Conservation (phyloP, 1,140 invertebrate genomes). For the Atta cephalotes region DNA sequence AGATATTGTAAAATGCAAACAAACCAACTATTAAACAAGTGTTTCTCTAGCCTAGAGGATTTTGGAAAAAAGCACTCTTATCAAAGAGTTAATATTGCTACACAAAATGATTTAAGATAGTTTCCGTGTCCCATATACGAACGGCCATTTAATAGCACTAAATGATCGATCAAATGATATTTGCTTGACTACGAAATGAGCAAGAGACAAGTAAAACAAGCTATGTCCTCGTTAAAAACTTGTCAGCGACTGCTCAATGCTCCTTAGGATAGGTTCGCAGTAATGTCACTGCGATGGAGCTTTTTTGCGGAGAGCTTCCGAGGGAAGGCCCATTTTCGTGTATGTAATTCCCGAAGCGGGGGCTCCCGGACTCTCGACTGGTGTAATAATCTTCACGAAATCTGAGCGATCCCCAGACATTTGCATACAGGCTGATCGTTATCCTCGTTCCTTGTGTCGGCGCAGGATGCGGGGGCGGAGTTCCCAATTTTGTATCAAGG, state of each 20-base stretch:
- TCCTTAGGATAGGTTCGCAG: not conserved
- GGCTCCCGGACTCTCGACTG: constrained; percentile 28
- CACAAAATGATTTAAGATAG: not conserved
- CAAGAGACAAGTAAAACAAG: constrained; percentile 15
- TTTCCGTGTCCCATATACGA: not conserved
- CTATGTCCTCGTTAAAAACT: constrained; percentile 62
- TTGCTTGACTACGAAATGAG: constrained; percentile 24
- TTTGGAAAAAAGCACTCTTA: not conserved
- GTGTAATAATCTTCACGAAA: constrained; percentile 69
- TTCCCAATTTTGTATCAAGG: constrained; percentile 61
- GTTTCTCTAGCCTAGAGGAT: not conserved
- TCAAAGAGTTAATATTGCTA: constrained; percentile 1
- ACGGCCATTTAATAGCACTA: not conserved
- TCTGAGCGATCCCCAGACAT: constrained; percentile 57
- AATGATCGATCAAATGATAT: not conserved
- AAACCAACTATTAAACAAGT: not conserved
- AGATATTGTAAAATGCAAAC: constrained; percentile 6
- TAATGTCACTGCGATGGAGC: constrained; percentile 50
- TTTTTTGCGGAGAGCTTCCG: not conserved
- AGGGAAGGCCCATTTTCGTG: not conserved
- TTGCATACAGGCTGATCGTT: constrained; percentile 73
- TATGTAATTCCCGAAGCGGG: constrained; percentile 50
- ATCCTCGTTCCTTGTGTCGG: constrained; percentile 32
- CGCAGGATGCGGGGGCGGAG: constrained; percentile 70
- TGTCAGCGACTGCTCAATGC: constrained; percentile 60